Evolutionary conservation across 2,797 vertebrate genomes (phyloP).

Genomic region (Nyctalus aviator): DNA sequence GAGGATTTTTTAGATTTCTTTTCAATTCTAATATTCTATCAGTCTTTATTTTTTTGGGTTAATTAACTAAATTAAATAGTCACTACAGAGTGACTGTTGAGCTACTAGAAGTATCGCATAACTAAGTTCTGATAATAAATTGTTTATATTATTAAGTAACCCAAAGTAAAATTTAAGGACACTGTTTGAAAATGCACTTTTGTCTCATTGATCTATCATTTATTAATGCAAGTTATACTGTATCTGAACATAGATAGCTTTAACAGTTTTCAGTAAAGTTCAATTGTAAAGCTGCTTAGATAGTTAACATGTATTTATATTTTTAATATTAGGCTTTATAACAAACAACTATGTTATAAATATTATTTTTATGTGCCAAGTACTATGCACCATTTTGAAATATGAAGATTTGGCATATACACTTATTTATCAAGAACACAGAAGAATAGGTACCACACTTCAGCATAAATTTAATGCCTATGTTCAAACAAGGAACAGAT

Average conservation of each 20-base stretch:
- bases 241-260: background rate
- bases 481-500: background rate
- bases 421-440: background rate
- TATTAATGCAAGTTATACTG: background rate
- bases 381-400: background rate
- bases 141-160: conserved; percentile 14
- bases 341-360: background rate
- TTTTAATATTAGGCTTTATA: background rate
- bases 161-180: background rate
- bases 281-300: background rate
- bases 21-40: conserved; percentile 9
- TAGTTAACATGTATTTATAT: background rate
- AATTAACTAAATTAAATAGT: conserved; percentile 1
- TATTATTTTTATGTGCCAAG: conserved; percentile 1
- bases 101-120: background rate
- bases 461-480: background rate
- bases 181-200: background rate
- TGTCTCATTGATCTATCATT: background rate
- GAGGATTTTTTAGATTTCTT: conserved; percentile 22
- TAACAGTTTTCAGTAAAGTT: conserved; percentile 20
- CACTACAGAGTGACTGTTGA: background rate
- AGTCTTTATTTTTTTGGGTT: conserved; percentile 2
- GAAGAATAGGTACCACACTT: background rate
- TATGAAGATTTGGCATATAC: background rate
- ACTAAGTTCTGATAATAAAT: background rate